phyloP scores from a whole-genome alignment of 2,888 invertebrate species.

The Lapara coniferarum region DNA sequence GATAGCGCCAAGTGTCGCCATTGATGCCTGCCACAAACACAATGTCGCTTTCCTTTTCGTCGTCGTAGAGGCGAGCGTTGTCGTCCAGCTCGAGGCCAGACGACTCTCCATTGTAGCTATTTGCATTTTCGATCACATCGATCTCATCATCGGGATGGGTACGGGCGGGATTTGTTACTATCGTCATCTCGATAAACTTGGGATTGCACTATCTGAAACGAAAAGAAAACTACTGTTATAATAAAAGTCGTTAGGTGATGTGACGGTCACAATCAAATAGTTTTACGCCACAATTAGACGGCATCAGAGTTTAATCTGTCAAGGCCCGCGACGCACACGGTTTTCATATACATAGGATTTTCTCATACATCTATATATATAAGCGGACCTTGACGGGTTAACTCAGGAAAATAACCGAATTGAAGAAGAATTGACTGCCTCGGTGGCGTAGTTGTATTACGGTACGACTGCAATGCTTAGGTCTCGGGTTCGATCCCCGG shows the following conservation, averaged over 20 bases:
- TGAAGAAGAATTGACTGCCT: background rate
- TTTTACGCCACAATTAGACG: background rate
- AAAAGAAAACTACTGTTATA: slow-evolving; percentile 33
- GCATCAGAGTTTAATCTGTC: background rate
- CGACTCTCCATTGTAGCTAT: slow-evolving; percentile 41
- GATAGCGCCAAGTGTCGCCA: slow-evolving; percentile 86
- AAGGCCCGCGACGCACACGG: too few relatives aligned
- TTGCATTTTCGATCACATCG: slow-evolving; percentile 29
- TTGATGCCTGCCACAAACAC: slow-evolving; percentile 86
- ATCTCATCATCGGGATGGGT: slow-evolving; percentile 60
- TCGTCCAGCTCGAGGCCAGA: slow-evolving; percentile 54
- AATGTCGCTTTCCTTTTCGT: slow-evolving; percentile 84
- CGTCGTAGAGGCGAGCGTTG: slow-evolving; percentile 71
- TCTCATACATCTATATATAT: too few relatives aligned
- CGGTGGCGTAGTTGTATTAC: too few relatives aligned
- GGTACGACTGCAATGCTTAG: too few relatives aligned
- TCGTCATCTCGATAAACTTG: slow-evolving; percentile 64
- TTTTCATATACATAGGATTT: too few relatives aligned
- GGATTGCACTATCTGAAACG: slow-evolving; percentile 56
- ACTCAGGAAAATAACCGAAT: background rate
- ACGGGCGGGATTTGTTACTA: slow-evolving; percentile 76
- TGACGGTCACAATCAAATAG: background rate
- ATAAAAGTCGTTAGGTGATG: background rate
- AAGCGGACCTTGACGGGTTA: too few relatives aligned
- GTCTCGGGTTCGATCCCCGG: too few relatives aligned